These are phyloP conservation scores for Trachemys scripta DNA, from an alignment of 2,113 vertebrate genomes.

Conservation along the genomic window DNA sequence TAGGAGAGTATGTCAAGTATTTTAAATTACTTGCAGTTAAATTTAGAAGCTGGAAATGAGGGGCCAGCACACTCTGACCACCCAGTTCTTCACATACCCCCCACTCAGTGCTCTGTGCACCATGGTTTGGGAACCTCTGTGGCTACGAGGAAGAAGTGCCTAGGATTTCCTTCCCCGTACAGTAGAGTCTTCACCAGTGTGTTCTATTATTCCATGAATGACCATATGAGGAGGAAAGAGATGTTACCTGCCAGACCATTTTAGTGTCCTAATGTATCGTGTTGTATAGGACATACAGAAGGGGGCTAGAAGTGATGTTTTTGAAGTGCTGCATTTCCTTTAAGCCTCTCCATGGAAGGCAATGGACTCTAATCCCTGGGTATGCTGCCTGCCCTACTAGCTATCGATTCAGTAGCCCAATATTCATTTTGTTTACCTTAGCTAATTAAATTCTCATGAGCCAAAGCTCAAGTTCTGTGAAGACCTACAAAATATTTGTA, in stretches of 20 bases:
- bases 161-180: not conserved
- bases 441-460: not conserved
- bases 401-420: not conserved
- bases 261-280: conserved; percentile 75
- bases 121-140: not conserved
- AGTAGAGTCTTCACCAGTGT: conserved; percentile 68
- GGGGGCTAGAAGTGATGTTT: conserved; percentile 72
- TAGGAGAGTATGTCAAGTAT: not conserved
- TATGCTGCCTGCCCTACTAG: conserved; percentile 50
- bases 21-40: not conserved
- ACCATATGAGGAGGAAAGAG: conserved; percentile 74
- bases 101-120: not conserved
- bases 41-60: not conserved
- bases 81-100: not conserved
- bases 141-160: not conserved
- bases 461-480: not conserved
- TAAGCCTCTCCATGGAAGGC: conserved; percentile 41
- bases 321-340: conserved; percentile 69
- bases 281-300: conserved; percentile 69
- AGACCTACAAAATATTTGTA: conserved; percentile 67
- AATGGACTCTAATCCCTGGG: conserved; percentile 72
- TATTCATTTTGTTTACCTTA: conserved; percentile 51
- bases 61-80: not conserved
- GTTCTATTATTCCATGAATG: conserved; percentile 70
- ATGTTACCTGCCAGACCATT: conserved; percentile 77